Conservation (phyloP, 2,797 vertebrate species). For the Pelodytes ibericus region DNA sequence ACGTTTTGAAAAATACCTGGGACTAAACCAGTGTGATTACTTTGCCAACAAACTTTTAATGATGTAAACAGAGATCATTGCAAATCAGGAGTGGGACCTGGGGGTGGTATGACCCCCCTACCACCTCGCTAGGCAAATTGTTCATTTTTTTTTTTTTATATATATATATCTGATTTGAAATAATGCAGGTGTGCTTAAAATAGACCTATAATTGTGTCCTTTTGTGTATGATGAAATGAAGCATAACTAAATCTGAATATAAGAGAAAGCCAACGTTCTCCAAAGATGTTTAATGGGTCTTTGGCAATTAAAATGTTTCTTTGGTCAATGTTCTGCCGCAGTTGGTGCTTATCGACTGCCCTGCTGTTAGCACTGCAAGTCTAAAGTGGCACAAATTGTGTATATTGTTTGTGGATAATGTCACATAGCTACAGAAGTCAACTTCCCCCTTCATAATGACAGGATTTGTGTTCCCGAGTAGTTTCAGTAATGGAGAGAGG, state of each 20-base stretch:
- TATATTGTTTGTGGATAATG: constrained; percentile 51
- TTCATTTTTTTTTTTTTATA: constrained; percentile 33
- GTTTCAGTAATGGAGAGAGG: constrained; percentile 33
- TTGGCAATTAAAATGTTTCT: constrained; percentile 58
- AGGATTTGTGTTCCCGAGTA: constrained; percentile 45
- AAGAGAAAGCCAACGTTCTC: constrained; percentile 47
- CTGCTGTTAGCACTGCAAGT: constrained; percentile 14
- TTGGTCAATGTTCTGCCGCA: constrained; percentile 45
- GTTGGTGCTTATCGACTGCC: constrained; percentile 30
- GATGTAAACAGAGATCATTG: not conserved
- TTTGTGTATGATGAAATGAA: constrained; percentile 54
- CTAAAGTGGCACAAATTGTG: not conserved
- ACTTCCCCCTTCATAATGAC: constrained; percentile 42
- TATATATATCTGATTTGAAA: constrained; percentile 50
- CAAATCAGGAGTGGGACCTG: not conserved
- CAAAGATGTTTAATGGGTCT: constrained; percentile 54
- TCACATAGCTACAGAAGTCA: constrained; percentile 37
- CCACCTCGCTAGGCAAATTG: constrained; percentile 19
- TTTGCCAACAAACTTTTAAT: not conserved
- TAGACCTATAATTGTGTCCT: constrained; percentile 54
- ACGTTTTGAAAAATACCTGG: no score
- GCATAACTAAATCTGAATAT: constrained; percentile 51
- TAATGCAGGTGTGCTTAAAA: constrained; percentile 54
- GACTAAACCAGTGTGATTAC: no score
- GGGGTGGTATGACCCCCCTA: not conserved